These are phyloP conservation scores for Pangasius sanitwongsei DNA, from an alignment of 2,797 vertebrate genomes.

Conservation along the genomic window DNA sequence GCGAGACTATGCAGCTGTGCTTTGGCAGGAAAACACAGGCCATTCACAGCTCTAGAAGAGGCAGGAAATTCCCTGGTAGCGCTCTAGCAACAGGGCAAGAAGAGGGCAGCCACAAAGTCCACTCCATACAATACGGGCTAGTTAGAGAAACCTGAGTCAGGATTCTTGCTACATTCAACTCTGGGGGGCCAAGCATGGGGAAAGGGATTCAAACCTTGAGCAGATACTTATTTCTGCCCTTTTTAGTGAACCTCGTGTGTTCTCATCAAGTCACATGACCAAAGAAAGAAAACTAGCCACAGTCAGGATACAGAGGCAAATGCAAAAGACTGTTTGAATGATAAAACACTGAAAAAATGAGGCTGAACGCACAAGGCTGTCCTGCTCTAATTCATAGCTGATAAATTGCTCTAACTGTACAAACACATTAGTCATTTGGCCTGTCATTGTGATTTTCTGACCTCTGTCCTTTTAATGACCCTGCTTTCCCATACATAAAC, in stretches of 20 bases:
- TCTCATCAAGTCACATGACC: conserved; percentile 2
- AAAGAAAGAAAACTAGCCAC: background rate
- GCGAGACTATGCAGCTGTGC: conserved; percentile 47
- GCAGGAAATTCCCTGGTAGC: conserved; percentile 41
- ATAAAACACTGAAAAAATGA: background rate
- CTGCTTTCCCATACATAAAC: conserved; percentile 18
- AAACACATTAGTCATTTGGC: background rate
- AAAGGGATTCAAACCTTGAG: conserved; percentile 5
- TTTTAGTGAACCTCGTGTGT: conserved; percentile 1
- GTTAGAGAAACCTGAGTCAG: conserved; percentile 46
- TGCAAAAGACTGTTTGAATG: background rate
- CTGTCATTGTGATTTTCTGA: conserved; percentile 29
- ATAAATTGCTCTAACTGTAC: background rate
- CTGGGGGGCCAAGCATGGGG: conserved; percentile 17
- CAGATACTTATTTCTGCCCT: background rate
- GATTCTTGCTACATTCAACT: conserved; percentile 29
- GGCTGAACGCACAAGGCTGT: background rate
- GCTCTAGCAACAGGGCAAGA: conserved; percentile 38
- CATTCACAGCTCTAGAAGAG: conserved; percentile 34
- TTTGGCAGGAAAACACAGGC: conserved; percentile 35
- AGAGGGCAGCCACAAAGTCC: conserved; percentile 35
- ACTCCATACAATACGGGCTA: conserved; percentile 32
- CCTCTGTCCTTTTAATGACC: conserved; percentile 56
- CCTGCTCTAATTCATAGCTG: background rate
- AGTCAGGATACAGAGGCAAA: background rate